phyloP scores from a whole-genome alignment of 2,113 vertebrate species.

The Microcebus lehilahytsara region DNA sequence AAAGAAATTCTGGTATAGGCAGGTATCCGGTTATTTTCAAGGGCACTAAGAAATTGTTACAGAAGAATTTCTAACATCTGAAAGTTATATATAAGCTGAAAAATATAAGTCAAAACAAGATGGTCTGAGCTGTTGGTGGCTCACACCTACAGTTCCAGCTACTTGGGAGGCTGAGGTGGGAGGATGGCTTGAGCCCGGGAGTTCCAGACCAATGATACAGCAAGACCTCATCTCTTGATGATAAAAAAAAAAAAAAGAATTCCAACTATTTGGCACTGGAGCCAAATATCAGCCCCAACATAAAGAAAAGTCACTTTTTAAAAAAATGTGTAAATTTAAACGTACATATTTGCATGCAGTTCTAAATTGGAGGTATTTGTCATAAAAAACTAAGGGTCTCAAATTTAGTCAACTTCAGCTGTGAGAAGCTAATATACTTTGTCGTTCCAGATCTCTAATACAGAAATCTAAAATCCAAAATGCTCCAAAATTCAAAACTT shows the following conservation, averaged over 20 bases:
- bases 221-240: too few relatives aligned
- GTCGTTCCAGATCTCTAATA: not conserved
- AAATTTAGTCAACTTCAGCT: not conserved
- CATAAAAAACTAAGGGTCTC: not conserved
- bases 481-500: not conserved
- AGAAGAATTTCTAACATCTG: not conserved
- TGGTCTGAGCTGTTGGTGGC: not conserved
- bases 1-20: slow-evolving; percentile 7
- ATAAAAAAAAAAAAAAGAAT: not conserved
- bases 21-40: not conserved
- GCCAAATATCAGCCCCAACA: not conserved
- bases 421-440: not conserved
- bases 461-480: not conserved
- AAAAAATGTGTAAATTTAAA: not conserved
- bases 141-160: too few relatives aligned
- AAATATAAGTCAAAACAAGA: not conserved
- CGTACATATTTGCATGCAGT: not conserved
- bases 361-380: slow-evolving; percentile 15
- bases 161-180: too few relatives aligned
- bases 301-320: not conserved
- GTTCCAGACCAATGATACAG: too few relatives aligned
- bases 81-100: slow-evolving; percentile 25
- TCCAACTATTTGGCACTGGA: not conserved
- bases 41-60: not conserved
- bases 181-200: too few relatives aligned